Evolutionary conservation across 2,888 invertebrate species (phyloP).

Genomic region (Cephalotes varians): DNA sequence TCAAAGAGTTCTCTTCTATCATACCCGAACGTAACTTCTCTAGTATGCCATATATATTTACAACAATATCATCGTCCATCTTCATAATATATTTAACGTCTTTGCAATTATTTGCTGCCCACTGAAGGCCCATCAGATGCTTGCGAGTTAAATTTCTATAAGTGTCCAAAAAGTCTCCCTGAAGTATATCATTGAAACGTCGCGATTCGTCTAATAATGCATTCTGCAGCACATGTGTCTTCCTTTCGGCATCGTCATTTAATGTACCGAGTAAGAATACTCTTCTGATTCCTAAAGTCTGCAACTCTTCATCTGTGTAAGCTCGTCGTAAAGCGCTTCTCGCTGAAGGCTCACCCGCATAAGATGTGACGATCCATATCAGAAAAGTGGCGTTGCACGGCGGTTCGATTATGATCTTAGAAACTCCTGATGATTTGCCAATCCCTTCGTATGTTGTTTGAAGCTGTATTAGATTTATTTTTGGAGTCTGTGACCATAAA

Average conservation of each 20-base stretch:
- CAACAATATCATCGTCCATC: conserved; percentile 93
- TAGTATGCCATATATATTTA: conserved; percentile 89
- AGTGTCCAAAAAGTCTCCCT: conserved; percentile 92
- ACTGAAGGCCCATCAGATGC: conserved; percentile 93
- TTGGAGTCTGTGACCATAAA: neutral
- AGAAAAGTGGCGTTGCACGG: conserved; percentile 72
- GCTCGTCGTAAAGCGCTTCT: conserved; percentile 91
- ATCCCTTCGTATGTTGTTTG: neutral
- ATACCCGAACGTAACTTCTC: conserved; percentile 67
- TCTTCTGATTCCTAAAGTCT: conserved; percentile 88
- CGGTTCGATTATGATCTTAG: conserved; percentile 60
- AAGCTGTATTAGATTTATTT: neutral
- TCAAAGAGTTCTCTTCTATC: conserved; percentile 81
- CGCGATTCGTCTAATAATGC: conserved; percentile 89
- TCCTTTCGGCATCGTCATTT: conserved; percentile 85
- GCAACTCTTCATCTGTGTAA: conserved; percentile 88
- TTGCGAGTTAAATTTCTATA: conserved; percentile 94
- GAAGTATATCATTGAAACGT: conserved; percentile 90
- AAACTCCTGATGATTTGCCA: neutral
- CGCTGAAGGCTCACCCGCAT: conserved; percentile 90
- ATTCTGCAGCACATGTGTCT: conserved; percentile 86
- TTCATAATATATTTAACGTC: conserved; percentile 90
- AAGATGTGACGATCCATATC: conserved; percentile 90
- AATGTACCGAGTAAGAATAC: conserved; percentile 90
- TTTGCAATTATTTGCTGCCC: conserved; percentile 89